Percentiles rank a stretch among this genome's conserved stretches.
phyloP scores from a whole-genome alignment of 1,140 invertebrate species.

The Camponotus vicinus region DNA sequence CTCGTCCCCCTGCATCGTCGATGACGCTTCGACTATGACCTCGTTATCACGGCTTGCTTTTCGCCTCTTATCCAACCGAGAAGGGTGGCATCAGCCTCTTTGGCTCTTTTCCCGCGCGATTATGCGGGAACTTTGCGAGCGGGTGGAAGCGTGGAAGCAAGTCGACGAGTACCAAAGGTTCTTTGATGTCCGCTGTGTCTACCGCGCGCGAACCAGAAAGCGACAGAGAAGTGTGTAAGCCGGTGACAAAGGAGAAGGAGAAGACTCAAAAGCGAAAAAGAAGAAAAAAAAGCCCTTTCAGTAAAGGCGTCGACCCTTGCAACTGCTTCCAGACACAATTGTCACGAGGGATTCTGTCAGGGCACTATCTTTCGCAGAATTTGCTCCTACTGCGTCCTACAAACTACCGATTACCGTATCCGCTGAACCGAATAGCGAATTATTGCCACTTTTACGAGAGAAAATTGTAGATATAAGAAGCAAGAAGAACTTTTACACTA shows the following conservation, averaged over 20 bases:
- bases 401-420: conserved; percentile 6
- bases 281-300: conserved; percentile 77
- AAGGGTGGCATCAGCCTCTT: conserved; percentile 27
- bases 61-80: conserved; percentile 54
- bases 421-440: conserved; percentile 17
- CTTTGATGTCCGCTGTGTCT: conserved; percentile 89
- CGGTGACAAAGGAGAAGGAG: conserved; percentile 35
- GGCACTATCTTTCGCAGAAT: conserved; percentile 69
- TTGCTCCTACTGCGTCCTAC: conserved; percentile 35
- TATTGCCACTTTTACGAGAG: neutral
- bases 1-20: neutral
- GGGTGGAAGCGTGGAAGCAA: conserved; percentile 58
- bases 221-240: conserved; percentile 39
- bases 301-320: conserved; percentile 82
- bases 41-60: conserved; percentile 61
- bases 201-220: conserved; percentile 89
- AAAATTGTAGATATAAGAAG: conserved; percentile 67
- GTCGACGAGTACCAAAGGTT: conserved; percentile 65
- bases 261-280: conserved; percentile 58
- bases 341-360: conserved; percentile 77
- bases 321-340: conserved; percentile 82
- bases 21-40: conserved; percentile 43
- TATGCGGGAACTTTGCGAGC: conserved; percentile 62
- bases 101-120: conserved; percentile 59
- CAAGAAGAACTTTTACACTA: conserved; percentile 40